Base-by-base conservation (phyloP, 2,888 invertebrate species). In the Empis livida region DNA sequence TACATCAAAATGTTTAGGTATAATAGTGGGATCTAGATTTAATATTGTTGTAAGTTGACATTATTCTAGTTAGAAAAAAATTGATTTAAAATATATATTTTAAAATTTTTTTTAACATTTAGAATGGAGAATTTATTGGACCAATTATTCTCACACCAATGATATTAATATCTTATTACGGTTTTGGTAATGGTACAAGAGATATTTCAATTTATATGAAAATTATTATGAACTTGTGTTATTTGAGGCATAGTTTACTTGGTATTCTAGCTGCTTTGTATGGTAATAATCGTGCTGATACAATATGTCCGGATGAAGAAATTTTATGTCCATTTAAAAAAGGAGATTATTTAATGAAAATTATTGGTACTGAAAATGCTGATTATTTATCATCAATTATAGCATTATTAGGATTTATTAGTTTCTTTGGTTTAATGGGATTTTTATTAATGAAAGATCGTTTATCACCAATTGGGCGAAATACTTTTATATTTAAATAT, bases 111-210 rank as follows among this genome's bases (percentile, higher is more conserved):
- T 43, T 47, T 20, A 46, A 40, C 53, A 71, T 71, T 10, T 69
- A 89, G 89, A 89, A 89, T 60, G 81, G 84, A 27, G 86, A 92
- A 68, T 95, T 94, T 65, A 72, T 92, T 56, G 95, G 93, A 0
- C 93, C 95, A 14, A 85, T 88, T 1, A 62, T 85, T 48, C 77
- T 84, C 46, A 93, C 93, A 6, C 94, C 94, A 0, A 71, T 95
- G 11, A 87, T 95, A 77, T 68, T 95, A 47, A 74, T 94, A 43
- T 85, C 93, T 5, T 86, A 83, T 1, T 86, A 87, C 61, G 88
- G 94, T 30, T 83, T 94, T 59, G 94, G 94, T 6, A 80, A 80
- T 49, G 87, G 85, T 1, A 17, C 17, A 2, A 73, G 75, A n/a
- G 72, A 75, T 1, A 80, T 84, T 0, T 84, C 93, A 0, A 62